Percentiles rank a stretch among this genome's conserved stretches.
These are phyloP conservation scores for Lepilemur septentrionalis DNA, from an alignment of 2,797 vertebrate genomes.

Conservation along the genomic window DNA sequence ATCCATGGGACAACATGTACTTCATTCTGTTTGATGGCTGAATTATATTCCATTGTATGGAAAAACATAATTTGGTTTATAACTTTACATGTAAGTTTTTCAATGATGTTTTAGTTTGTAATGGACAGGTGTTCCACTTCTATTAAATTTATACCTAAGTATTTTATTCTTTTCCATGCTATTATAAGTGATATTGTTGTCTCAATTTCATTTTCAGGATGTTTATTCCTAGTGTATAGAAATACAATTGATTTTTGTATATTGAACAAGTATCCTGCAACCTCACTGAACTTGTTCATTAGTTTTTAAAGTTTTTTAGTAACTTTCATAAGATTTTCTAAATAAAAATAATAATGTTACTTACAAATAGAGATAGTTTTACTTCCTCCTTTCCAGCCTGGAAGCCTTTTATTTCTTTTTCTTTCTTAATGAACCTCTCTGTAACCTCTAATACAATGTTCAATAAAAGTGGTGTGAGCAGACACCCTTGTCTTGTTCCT, in stretches of 20 bases:
- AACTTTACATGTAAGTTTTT: neutral
- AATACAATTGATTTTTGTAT: neutral
- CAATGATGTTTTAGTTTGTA: neutral
- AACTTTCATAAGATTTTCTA: conserved; percentile 10
- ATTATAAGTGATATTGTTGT: neutral
- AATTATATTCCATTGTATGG: neutral
- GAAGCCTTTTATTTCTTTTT: neutral
- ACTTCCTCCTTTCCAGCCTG: neutral
- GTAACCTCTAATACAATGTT: neutral
- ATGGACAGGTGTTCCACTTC: neutral
- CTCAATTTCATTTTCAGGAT: neutral
- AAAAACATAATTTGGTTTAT: neutral
- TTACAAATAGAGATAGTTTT: neutral
- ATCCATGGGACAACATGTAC: neutral
- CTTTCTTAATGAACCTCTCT: neutral
- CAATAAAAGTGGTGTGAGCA: neutral
- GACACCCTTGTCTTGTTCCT: neutral
- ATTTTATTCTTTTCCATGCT: neutral
- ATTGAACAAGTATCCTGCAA: neutral
- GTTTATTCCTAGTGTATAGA: neutral
- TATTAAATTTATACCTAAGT: neutral
- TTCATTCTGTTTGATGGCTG: neutral
- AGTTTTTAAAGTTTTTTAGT: neutral
- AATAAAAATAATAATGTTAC: neutral
- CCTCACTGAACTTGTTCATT: neutral